Conservation (phyloP, 2,113 vertebrate genomes). For the Nothoprocta perdicaria region DNA sequence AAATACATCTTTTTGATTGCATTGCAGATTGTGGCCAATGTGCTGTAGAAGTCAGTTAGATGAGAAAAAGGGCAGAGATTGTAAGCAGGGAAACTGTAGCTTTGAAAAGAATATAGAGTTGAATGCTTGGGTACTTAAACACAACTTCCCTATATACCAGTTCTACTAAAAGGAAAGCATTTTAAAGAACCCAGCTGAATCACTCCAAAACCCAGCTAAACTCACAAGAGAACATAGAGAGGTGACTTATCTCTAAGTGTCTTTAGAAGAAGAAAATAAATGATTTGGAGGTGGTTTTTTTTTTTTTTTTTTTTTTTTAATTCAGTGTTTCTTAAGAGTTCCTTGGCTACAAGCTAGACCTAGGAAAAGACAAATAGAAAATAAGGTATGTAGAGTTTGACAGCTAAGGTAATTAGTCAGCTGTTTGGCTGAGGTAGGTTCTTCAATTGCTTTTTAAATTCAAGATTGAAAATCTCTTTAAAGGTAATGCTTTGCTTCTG, state of each 20-base stretch:
- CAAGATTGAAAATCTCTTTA: background rate
- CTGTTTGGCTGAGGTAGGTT: background rate
- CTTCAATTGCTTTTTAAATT: background rate
- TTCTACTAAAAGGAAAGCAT: background rate
- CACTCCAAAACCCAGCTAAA: background rate
- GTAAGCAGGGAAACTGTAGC: background rate
- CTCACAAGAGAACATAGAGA: background rate
- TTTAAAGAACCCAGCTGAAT: background rate
- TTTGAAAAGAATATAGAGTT: background rate
- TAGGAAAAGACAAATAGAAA: background rate
- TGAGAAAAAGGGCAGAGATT: background rate
- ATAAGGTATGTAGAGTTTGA: background rate
- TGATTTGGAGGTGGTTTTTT: background rate
- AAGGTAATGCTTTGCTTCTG: background rate
- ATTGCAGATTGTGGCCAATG: background rate
- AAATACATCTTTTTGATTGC: background rate
- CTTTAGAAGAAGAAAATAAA: background rate
- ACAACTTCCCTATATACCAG: background rate
- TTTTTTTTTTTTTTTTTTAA: background rate
- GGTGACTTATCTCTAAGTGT: background rate
- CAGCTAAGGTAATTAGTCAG: background rate
- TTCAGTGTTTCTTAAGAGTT: background rate
- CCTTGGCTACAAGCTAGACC: background rate
- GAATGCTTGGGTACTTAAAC: background rate
- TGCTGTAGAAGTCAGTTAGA: background rate